phyloP scores from a whole-genome alignment of 1,140 invertebrate genomes.

The Solenopsis invicta region DNA sequence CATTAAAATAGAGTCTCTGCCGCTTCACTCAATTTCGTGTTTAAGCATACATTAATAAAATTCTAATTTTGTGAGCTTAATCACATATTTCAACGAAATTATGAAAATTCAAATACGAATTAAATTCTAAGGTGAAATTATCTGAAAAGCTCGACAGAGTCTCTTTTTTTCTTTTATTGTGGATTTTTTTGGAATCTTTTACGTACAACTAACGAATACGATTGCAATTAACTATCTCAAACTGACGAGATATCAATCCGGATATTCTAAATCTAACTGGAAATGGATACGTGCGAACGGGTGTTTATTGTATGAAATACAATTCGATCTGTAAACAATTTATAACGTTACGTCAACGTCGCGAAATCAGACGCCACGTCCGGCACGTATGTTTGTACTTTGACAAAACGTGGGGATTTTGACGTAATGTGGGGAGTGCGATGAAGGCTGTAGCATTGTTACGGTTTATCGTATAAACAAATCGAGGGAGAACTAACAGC shows the following conservation, averaged over 20 bases:
- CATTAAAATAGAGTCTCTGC: constrained; percentile 19
- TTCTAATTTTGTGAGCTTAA: neutral
- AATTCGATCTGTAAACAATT: neutral
- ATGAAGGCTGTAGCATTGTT: neutral
- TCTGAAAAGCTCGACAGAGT: neutral
- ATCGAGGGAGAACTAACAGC: constrained; percentile 1
- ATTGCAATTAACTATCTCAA: neutral
- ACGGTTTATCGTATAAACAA: constrained; percentile 25
- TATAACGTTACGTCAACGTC: constrained; percentile 28
- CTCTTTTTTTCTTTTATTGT: neutral
- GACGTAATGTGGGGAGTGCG: neutral
- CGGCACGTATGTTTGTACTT: neutral
- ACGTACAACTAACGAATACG: neutral
- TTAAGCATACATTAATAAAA: neutral
- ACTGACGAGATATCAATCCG: neutral
- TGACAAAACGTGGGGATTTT: neutral
- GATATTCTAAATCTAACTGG: neutral
- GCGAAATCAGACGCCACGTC: constrained; percentile 6
- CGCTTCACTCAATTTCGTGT: constrained; percentile 2
- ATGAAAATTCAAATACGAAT: neutral
- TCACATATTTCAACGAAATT: neutral
- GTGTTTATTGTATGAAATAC: constrained; percentile 13
- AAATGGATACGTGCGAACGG: neutral
- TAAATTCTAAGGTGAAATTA: neutral
- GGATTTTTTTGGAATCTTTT: neutral